phyloP scores from a whole-genome alignment of 2,113 vertebrate genomes.

The Crocuta crocuta region DNA sequence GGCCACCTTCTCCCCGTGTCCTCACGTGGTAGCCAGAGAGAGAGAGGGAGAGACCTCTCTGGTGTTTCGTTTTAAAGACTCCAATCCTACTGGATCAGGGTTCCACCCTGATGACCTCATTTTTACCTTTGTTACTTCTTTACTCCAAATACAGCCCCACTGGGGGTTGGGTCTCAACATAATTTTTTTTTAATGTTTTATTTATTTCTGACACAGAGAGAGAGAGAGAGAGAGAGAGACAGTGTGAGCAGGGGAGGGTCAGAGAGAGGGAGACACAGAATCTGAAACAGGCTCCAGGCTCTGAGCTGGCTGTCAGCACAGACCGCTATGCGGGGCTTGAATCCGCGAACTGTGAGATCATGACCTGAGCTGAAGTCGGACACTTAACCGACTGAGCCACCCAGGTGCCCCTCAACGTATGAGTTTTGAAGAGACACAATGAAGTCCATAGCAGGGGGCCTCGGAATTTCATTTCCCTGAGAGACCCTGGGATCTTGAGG shows the following conservation, averaged over 20 bases:
- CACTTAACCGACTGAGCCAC: no score
- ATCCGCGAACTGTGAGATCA: no score
- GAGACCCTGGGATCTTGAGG: neutral
- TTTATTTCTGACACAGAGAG: no score
- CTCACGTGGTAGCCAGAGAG: neutral
- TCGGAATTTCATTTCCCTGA: neutral
- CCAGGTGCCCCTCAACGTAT: no score
- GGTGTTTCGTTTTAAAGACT: neutral
- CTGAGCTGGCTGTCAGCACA: no score
- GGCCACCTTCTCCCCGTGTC: neutral
- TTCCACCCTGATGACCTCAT: neutral
- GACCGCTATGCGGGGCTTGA: no score
- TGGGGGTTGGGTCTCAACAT: neutral
- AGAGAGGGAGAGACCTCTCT: neutral
- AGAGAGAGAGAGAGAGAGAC: no score
- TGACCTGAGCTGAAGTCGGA: no score
- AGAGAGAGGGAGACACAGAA: no score
- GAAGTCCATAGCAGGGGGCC: neutral
- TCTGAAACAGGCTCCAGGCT: no score
- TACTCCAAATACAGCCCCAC: neutral
- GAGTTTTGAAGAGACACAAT: neutral
- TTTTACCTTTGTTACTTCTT: neutral
- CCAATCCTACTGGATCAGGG: neutral
- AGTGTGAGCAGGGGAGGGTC: no score
- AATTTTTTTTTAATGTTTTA: no score